Evolutionary conservation across 2,888 invertebrate species (phyloP).

Genomic region (Idaea dimidiata): DNA sequence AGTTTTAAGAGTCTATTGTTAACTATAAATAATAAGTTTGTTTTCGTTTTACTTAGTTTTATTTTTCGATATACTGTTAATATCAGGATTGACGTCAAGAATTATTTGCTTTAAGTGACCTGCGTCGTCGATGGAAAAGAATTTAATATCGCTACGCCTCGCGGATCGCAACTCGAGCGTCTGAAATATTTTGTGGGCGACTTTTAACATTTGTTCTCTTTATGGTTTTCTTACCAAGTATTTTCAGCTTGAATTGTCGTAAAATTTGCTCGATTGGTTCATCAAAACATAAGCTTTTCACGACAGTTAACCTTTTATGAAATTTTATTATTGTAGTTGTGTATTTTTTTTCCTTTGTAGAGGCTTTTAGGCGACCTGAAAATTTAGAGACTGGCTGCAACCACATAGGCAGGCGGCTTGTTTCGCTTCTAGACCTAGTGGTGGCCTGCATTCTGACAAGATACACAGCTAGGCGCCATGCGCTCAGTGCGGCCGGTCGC

Average conservation of each 20-base stretch:
- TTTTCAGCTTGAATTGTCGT: constrained; percentile 4
- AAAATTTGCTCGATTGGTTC: constrained; percentile 9
- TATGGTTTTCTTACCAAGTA: constrained; percentile 27
- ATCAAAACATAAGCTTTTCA: constrained; percentile 2
- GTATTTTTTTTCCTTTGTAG: no score
- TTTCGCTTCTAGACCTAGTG: no score
- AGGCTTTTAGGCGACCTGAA: no score
- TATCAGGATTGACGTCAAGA: constrained; percentile 15
- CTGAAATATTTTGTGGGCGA: constrained; percentile 41
- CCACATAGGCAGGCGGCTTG: no score
- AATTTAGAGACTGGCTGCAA: no score
- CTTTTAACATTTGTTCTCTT: constrained; percentile 35
- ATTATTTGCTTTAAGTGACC: constrained; percentile 32
- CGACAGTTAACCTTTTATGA: not conserved
- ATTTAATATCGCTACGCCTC: constrained; percentile 43
- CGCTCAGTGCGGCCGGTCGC: no score
- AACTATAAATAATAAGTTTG: constrained; percentile 7
- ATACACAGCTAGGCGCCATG: no score
- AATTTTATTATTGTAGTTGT: not conserved
- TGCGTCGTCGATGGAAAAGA: constrained; percentile 28
- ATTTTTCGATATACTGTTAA: constrained; percentile 14
- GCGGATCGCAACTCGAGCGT: constrained; percentile 24
- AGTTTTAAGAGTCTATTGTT: not conserved
- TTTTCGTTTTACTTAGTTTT: constrained; percentile 8
- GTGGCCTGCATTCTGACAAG: no score